phyloP scores from a whole-genome alignment of 2,888 invertebrate genomes.

The Leptopilina drosophilae region DNA sequence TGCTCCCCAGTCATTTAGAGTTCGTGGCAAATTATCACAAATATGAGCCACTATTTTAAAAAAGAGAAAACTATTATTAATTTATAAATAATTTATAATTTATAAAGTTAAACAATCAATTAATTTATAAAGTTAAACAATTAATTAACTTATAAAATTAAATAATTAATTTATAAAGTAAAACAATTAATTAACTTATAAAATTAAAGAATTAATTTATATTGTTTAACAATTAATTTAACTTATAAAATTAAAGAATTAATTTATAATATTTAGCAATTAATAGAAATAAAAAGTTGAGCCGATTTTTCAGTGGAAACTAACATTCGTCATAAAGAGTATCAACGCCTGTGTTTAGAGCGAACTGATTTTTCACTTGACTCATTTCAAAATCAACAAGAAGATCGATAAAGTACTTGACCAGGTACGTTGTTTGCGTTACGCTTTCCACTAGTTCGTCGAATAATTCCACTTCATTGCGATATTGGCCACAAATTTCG shows the following conservation, averaged over 20 bases:
- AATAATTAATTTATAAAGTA: too few species aligned
- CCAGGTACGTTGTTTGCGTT: slow-evolving; percentile 78
- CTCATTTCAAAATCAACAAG: slow-evolving; percentile 85
- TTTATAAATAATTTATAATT: too few species aligned
- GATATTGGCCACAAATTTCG: slow-evolving; percentile 63
- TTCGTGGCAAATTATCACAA: slow-evolving; percentile 84
- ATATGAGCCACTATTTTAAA: slow-evolving; percentile 81
- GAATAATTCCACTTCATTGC: slow-evolving; percentile 58
- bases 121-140: too few species aligned
- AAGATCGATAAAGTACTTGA: slow-evolving; percentile 84
- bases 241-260: too few species aligned
- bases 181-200: too few species aligned
- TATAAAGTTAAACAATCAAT: too few species aligned
- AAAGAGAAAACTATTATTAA: too few species aligned
- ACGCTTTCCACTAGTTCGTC: slow-evolving; percentile 71
- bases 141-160: too few species aligned
- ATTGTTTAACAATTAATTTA: too few species aligned
- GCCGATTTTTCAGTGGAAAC: slow-evolving; percentile 48
- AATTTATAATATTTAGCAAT: too few species aligned
- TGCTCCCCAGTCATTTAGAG: slow-evolving; percentile 85
- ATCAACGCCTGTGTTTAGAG: slow-evolving; percentile 87
- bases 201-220: too few species aligned
- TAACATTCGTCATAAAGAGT: slow-evolving; percentile 86
- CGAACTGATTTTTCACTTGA: slow-evolving; percentile 82
- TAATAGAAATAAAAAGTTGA: too few species aligned